phyloP scores from a whole-genome alignment of 2,797 vertebrate species.

The Pterois miles region DNA sequence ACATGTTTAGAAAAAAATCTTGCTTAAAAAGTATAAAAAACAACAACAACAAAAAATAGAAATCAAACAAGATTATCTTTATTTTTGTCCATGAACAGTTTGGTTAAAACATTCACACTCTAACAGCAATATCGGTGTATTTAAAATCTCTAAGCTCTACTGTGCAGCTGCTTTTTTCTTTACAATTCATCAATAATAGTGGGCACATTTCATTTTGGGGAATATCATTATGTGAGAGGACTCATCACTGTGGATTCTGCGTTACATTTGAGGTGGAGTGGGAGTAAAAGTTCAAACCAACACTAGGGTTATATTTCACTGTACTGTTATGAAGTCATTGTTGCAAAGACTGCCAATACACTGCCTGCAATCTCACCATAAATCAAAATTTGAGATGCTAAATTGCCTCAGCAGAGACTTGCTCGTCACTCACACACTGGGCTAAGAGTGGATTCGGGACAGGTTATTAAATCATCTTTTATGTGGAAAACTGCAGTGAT shows the following conservation, averaged over 20 bases:
- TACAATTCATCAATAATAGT: slow-evolving; percentile 1
- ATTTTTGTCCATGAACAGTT: neutral
- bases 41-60: neutral
- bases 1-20: neutral
- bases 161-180: neutral
- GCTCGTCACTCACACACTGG: neutral
- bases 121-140: neutral
- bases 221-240: slow-evolving; percentile 2
- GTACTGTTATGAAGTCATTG: slow-evolving; percentile 34
- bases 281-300: slow-evolving; percentile 36
- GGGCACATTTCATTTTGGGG: neutral
- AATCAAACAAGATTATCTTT: neutral
- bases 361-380: slow-evolving; percentile 23
- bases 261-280: slow-evolving; percentile 1
- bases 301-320: slow-evolving; percentile 18
- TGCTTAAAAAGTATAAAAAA: neutral
- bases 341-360: slow-evolving; percentile 10
- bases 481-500: slow-evolving; percentile 10
- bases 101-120: neutral
- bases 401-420: slow-evolving; percentile 19
- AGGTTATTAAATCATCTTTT: slow-evolving; percentile 36
- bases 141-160: neutral
- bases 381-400: slow-evolving; percentile 24
- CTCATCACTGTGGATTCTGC: neutral
- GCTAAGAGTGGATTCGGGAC: neutral